Conservation (phyloP, 1,140 invertebrate genomes). For the Caenorhabditis tropicalis region DNA sequence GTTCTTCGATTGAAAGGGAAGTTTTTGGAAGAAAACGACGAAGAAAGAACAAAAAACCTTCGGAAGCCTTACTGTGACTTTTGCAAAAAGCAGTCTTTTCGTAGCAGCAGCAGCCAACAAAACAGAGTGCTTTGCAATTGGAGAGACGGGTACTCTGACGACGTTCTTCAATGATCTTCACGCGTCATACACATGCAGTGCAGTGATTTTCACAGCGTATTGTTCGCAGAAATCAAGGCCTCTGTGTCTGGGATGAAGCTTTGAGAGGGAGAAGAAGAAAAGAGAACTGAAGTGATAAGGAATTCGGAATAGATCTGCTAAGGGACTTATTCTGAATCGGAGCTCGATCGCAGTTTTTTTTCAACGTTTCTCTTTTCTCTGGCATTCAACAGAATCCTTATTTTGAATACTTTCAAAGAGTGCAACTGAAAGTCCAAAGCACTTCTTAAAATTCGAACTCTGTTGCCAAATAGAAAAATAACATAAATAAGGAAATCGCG, state of each 20-base stretch:
- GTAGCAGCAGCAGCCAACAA: neutral
- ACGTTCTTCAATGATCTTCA: conserved; percentile 41
- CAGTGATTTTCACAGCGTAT: neutral
- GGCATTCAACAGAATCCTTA: neutral
- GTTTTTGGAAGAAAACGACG: too few relatives aligned
- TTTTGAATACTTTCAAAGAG: neutral
- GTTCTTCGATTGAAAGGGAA: neutral
- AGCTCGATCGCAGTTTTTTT: too few relatives aligned
- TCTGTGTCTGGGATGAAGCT: neutral
- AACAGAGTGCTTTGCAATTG: neutral
- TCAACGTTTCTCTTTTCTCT: too few relatives aligned
- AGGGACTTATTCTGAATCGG: too few relatives aligned
- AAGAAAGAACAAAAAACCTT: neutral
- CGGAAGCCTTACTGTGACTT: neutral
- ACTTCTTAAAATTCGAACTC: too few relatives aligned
- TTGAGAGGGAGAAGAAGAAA: neutral
- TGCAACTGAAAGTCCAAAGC: neutral
- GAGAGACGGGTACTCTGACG: conserved; percentile 9
- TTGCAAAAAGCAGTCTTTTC: conserved; percentile 24
- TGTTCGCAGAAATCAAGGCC: neutral
- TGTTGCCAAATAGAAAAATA: neutral
- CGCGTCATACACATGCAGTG: conserved; percentile 19
- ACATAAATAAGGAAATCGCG: neutral
- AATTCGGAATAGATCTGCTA: too few relatives aligned
- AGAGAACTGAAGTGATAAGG: neutral